These are phyloP conservation scores for Pemphigus obesinymphae DNA, from an alignment of 1,140 invertebrate genomes.

Conservation along the genomic window DNA sequence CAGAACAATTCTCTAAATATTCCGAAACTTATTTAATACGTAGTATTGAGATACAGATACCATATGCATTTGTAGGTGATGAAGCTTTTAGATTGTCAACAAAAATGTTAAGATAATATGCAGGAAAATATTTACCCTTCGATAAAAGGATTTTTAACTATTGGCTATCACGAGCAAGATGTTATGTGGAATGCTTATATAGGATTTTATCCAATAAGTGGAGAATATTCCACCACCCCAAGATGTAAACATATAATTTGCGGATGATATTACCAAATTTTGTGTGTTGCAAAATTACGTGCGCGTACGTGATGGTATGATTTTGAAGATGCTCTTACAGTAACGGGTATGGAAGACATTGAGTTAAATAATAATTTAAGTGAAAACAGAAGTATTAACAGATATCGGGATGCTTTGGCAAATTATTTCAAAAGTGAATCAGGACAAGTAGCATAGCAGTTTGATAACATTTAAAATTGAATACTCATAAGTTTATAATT, in stretches of 20 bases:
- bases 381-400: no score
- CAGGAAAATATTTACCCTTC: conserved; percentile 30
- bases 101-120: conserved; percentile 48
- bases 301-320: conserved; percentile 43
- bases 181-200: conserved; percentile 52
- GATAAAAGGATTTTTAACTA: conserved; percentile 51
- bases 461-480: no score
- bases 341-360: conserved; percentile 43
- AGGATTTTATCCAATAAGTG: conserved; percentile 48
- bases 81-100: conserved; percentile 49
- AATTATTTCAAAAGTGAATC: no score
- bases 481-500: no score
- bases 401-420: no score
- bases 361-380: no score
- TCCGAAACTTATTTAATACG: not conserved
- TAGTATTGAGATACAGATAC: not conserved
- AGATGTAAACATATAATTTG: conserved; percentile 45
- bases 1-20: not conserved
- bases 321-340: conserved; percentile 44
- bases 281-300: conserved; percentile 32
- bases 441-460: no score
- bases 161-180: conserved; percentile 45
- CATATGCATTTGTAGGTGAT: no score
- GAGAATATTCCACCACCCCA: conserved; percentile 42
- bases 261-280: conserved; percentile 44